Percentiles rank a stretch among this genome's conserved stretches.
Conservation (phyloP, 2,113 vertebrate species). For the Gambusia holbrooki region DNA sequence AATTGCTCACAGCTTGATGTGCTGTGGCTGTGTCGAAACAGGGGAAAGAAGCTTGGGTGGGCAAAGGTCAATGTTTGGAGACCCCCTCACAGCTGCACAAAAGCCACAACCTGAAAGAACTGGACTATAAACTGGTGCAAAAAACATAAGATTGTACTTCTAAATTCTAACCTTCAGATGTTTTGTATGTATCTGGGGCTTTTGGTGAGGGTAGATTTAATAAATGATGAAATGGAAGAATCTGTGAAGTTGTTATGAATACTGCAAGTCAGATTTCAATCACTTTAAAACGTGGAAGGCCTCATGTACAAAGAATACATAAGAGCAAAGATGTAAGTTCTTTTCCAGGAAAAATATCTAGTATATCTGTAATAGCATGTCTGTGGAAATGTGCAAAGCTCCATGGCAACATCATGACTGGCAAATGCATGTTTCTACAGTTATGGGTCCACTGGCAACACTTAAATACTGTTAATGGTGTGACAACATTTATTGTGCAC, state of each 20-base stretch:
- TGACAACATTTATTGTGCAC: background rate
- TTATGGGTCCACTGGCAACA: background rate
- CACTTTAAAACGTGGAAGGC: background rate
- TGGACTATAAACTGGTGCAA: background rate
- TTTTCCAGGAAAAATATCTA: background rate
- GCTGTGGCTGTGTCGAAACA: constrained; percentile 9
- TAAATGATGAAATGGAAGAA: background rate
- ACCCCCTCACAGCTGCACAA: background rate
- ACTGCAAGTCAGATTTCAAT: background rate
- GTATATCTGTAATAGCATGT: background rate
- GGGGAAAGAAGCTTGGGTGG: background rate
- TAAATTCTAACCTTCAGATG: background rate
- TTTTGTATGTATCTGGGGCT: background rate
- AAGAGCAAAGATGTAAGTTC: background rate
- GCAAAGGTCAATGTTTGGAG: background rate
- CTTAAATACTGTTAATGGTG: background rate
- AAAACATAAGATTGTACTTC: background rate
- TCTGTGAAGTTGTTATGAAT: background rate
- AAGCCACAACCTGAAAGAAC: background rate
- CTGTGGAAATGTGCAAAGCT: background rate
- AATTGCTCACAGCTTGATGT: background rate
- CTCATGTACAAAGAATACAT: too few relatives aligned
- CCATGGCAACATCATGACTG: background rate
- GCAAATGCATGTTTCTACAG: background rate
- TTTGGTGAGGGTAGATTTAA: background rate